Base-by-base conservation (phyloP, 2,888 invertebrate species). In the Octodonta nipae region DNA sequence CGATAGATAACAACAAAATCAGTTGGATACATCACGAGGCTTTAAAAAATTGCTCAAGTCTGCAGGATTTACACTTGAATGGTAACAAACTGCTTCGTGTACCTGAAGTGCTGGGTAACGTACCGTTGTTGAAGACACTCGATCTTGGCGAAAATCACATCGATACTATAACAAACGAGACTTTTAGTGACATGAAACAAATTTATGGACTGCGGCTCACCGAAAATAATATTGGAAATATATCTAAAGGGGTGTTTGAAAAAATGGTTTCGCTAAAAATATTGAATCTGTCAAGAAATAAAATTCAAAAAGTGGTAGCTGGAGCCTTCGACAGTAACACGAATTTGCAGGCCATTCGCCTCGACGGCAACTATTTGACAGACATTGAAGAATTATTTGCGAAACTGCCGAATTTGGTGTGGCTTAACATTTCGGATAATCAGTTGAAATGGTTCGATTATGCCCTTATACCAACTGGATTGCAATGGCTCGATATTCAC, bases 61-160 rank as follows among this genome's bases (percentile, higher is more conserved):
- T 87, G 41, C 79, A 82, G 65, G 85, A 84, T 60, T 64, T 87
- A 45, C 84, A 85, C 62, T 68, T 86, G 44, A 84, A 83, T 61
- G 80, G 80, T 41, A 87, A 87, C 59, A 74, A 80, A 55, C 66
- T 87, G 37, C 70, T 73, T 45, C 71, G 73, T 54, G 78, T 86
- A 38, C 86, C 86, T 33, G 67, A 73, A 43, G 82, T 80, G 27
- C 63, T 85, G 30, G 71, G 71, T 54, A 76, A 76, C 56, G 76
- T 85, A 46, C 78, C 79, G 27, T 72, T 79, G 52, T 62, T 89
- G 37, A 78, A 79, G 60, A 79, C 80, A 12, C 65, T 91, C 39
- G 85, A 87, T 61, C 68, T 91, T 45, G 85, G 84, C 15, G 83
- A 85, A 63, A 91, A 89, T 63, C 74, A 79, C 52, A 81, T 91